Percentiles rank a stretch among this genome's conserved stretches.
phyloP scores from a whole-genome alignment of 2,888 invertebrate genomes.

The Nephrotoma guestfalica region DNA sequence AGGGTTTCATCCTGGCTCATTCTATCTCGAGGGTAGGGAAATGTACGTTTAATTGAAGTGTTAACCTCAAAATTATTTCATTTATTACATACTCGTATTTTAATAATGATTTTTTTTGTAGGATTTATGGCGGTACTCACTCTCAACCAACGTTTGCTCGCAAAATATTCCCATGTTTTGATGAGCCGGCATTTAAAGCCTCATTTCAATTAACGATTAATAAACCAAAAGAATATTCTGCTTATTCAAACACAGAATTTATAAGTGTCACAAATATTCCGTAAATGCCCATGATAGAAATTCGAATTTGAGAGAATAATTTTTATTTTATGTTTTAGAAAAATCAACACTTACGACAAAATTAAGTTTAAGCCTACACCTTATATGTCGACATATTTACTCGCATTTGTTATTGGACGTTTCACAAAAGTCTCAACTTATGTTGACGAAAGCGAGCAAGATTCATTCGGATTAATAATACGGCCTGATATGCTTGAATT shows the following conservation, averaged over 20 bases:
- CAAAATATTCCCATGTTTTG: slow-evolving; percentile 60
- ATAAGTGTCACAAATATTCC: background rate
- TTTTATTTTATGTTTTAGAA: background rate
- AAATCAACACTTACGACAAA: slow-evolving; percentile 4
- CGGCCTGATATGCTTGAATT: slow-evolving; percentile 21
- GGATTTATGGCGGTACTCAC: slow-evolving; percentile 44
- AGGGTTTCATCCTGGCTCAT: slow-evolving; percentile 36
- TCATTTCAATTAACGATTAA: slow-evolving; percentile 27
- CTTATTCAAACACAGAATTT: slow-evolving; percentile 29
- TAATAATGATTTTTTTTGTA: slow-evolving; percentile 18
- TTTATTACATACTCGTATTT: too few relatives aligned
- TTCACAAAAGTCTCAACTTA: slow-evolving; percentile 23
- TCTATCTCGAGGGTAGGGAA: slow-evolving; percentile 23
- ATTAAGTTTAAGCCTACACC: slow-evolving; percentile 36
- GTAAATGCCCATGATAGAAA: background rate
- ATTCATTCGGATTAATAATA: slow-evolving; percentile 20
- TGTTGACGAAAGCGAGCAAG: slow-evolving; percentile 28
- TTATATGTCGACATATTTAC: slow-evolving; percentile 62
- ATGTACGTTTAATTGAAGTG: background rate
- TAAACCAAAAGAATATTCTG: slow-evolving; percentile 22
- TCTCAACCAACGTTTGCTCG: slow-evolving; percentile 51
- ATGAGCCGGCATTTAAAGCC: slow-evolving; percentile 55
- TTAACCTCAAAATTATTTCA: too few relatives aligned
- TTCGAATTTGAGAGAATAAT: background rate
- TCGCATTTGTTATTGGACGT: slow-evolving; percentile 61